These are phyloP conservation scores for Ataeniobius toweri DNA, from an alignment of 2,797 vertebrate genomes.

Conservation along the genomic window DNA sequence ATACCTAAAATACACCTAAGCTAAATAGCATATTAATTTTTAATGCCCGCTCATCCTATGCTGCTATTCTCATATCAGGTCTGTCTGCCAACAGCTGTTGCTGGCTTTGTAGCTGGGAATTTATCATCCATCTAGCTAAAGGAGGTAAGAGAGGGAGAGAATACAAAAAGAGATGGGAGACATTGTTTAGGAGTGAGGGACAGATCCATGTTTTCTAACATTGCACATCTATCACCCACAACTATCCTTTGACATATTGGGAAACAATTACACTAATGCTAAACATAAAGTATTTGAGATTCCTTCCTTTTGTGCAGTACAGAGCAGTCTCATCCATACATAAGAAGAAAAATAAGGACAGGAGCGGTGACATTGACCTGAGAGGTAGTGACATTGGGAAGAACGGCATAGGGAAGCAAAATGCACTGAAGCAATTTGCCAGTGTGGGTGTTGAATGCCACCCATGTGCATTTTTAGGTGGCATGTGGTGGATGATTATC, in stretches of 20 bases:
- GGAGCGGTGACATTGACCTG: slow-evolving; percentile 74
- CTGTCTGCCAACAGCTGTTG: slow-evolving; percentile 89
- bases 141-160: slow-evolving; percentile 68
- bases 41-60: slow-evolving; percentile 88
- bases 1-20: slow-evolving; percentile 90
- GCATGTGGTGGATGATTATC: slow-evolving; percentile 82
- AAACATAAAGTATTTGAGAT: slow-evolving; percentile 78
- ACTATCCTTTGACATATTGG: slow-evolving; percentile 72
- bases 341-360: slow-evolving; percentile 68
- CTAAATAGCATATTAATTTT: slow-evolving; percentile 91
- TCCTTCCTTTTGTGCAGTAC: slow-evolving; percentile 43
- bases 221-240: slow-evolving; percentile 68
- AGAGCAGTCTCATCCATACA: slow-evolving; percentile 53
- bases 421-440: slow-evolving; percentile 65
- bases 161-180: slow-evolving; percentile 64
- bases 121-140: slow-evolving; percentile 84
- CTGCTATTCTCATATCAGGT: slow-evolving; percentile 89
- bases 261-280: slow-evolving; percentile 80
- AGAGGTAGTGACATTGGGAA: slow-evolving; percentile 78
- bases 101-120: slow-evolving; percentile 84
- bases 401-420: slow-evolving; percentile 64
- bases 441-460: slow-evolving; percentile 77
- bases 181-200: slow-evolving; percentile 75
- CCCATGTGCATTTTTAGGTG: slow-evolving; percentile 81
- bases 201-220: slow-evolving; percentile 63